A percentile compares a stretch with the other conserved stretches of the same genome.
Conservation (phyloP, 2,113 vertebrate genomes). For the Brachirus orientalis region DNA sequence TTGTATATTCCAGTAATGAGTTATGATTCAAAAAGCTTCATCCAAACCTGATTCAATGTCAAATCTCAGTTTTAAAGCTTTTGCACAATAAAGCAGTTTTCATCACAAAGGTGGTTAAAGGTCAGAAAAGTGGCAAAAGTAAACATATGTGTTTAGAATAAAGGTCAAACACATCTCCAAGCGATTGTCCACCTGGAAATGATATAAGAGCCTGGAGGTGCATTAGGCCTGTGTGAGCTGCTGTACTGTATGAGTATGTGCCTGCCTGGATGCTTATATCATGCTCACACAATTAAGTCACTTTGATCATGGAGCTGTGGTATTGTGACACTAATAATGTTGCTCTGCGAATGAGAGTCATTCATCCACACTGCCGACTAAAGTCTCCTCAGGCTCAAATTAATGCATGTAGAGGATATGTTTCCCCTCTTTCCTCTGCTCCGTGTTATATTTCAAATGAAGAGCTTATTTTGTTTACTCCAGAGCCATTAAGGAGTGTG, state of each 20-base stretch:
- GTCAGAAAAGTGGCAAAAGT: background rate
- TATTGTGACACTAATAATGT: conserved; percentile 45
- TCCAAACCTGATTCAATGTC: conserved; percentile 23
- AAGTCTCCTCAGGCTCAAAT: conserved; percentile 55
- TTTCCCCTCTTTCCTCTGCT: conserved; percentile 17
- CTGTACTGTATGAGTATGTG: conserved; percentile 2
- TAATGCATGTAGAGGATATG: conserved; percentile 13
- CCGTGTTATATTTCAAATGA: conserved; percentile 35
- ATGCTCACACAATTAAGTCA: conserved; percentile 43
- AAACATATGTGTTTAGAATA: conserved; percentile 10
- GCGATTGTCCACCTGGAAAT: conserved; percentile 37
- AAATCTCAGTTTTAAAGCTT: conserved; percentile 24
- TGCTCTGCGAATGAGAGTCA: conserved; percentile 20
- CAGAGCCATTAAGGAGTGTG: conserved; percentile 38
- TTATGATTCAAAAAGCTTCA: conserved; percentile 33
- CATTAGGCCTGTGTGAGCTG: conserved; percentile 11
- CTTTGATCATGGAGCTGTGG: conserved; percentile 47
- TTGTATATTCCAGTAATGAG: conserved; percentile 41
- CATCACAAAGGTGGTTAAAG: conserved; percentile 14
- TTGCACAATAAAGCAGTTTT: conserved; percentile 34
- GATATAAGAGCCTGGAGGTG: conserved; percentile 2
- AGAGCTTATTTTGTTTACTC: conserved; percentile 58
- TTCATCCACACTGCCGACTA: conserved; percentile 40
- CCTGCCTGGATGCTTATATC: conserved; percentile 2
- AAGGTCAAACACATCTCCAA: conserved; percentile 30